phyloP scores from a whole-genome alignment of 1,140 invertebrate genomes.

The Caligus rogercresseyi region DNA sequence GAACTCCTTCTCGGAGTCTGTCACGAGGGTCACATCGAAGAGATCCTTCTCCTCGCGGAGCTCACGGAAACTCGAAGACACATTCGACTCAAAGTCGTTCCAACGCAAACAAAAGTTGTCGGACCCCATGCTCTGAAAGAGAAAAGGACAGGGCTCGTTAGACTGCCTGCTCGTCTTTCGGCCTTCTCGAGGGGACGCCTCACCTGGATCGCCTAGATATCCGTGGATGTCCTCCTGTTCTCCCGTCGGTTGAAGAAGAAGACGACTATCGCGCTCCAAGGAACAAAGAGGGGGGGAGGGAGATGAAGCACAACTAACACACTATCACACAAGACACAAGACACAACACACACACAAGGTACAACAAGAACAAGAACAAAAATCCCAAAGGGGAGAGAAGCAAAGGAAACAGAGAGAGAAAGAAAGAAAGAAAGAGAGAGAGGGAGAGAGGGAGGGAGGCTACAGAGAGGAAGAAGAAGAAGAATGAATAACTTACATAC shows the following conservation, averaged over 20 bases:
- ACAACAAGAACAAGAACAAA: too few species aligned
- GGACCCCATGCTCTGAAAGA: neutral
- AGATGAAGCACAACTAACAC: too few species aligned
- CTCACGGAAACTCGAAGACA: neutral
- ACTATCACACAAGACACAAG: too few species aligned
- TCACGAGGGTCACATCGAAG: constrained; percentile 15
- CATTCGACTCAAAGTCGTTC: constrained; percentile 18
- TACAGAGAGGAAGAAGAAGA: too few species aligned
- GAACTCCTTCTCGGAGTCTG: constrained; percentile 28
- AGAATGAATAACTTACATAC: neutral
- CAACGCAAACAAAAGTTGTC: constrained; percentile 16
- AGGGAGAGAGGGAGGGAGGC: constrained; percentile 6
- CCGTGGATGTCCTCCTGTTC: neutral
- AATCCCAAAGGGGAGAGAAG: too few species aligned
- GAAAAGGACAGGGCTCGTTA: neutral
- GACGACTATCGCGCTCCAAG: neutral
- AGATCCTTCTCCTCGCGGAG: constrained; percentile 13
- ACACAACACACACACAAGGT: too few species aligned
- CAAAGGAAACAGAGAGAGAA: neutral
- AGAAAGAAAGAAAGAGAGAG: constrained; percentile 1
- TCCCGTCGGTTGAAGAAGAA: neutral
- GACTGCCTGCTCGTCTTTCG: neutral
- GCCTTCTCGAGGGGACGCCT: neutral
- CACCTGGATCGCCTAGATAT: neutral
- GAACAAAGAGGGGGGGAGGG: constrained; percentile 1